Conservation (phyloP, 2,888 invertebrate genomes). For the Leptinotarsa juncta region DNA sequence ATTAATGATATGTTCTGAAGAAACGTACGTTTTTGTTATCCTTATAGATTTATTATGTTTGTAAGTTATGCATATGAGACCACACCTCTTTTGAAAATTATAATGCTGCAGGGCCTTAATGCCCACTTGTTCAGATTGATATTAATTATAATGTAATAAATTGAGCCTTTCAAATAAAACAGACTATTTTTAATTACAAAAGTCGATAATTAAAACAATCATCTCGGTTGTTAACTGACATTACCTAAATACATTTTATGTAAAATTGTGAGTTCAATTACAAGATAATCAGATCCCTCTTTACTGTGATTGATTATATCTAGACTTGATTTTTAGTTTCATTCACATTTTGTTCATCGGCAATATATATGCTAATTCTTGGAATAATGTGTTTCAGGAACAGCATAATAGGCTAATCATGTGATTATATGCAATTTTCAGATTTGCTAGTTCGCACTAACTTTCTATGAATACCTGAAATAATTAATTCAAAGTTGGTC, state of each 20-base stretch:
- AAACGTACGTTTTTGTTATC: conserved; percentile 44
- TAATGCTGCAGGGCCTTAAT: conserved; percentile 50
- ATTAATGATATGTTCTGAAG: conserved; percentile 51
- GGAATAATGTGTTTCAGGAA: conserved; percentile 28
- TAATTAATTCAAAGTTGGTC: conserved; percentile 35
- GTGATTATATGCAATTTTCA: conserved; percentile 40
- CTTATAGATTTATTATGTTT: conserved; percentile 49
- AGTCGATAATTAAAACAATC: conserved; percentile 59
- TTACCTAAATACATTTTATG: conserved; percentile 59
- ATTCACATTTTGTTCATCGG: conserved; percentile 34
- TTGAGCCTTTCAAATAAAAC: conserved; percentile 53
- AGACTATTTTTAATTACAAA: conserved; percentile 57
- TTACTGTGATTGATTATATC: conserved; percentile 52
- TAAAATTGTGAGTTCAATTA: conserved; percentile 56
- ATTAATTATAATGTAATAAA: conserved; percentile 59
- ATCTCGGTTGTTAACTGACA: conserved; percentile 56
- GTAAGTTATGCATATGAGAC: conserved; percentile 52
- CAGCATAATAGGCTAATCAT: conserved; percentile 37
- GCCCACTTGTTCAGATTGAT: conserved; percentile 54
- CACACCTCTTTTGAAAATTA: conserved; percentile 56
- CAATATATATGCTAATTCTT: conserved; percentile 44
- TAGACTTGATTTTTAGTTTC: conserved; percentile 38
- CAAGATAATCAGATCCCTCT: conserved; percentile 54
- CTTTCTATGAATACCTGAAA: conserved; percentile 29
- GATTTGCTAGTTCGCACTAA: conserved; percentile 33